Percentiles rank a stretch among this genome's conserved stretches.
These are phyloP conservation scores for Epizoanthus ramosus DNA, from an alignment of 92 coral and sea anemone genomes.

Conservation along the genomic window DNA sequence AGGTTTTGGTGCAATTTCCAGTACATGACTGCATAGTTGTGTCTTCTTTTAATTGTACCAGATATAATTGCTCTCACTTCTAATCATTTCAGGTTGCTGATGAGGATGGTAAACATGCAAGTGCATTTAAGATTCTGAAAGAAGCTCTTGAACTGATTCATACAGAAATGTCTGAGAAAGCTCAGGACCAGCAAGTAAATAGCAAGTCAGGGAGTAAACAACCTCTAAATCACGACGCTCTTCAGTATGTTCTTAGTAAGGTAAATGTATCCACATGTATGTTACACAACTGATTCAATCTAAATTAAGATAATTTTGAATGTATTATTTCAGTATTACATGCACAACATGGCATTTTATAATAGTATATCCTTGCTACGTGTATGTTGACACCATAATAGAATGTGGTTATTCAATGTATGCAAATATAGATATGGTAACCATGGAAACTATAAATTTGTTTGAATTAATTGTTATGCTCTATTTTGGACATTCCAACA, in stretches of 20 bases:
- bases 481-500: too few relatives aligned
- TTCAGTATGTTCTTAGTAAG: constrained; percentile 35
- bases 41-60: too few relatives aligned
- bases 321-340: neutral
- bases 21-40: too few relatives aligned
- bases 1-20: too few relatives aligned
- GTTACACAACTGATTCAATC: neutral
- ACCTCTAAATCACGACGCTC: constrained; percentile 5
- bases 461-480: too few relatives aligned
- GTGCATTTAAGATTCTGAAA: constrained; percentile 16
- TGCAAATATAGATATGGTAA: too few relatives aligned
- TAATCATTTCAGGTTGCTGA: constrained; percentile 12
- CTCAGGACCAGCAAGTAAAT: constrained; percentile 7
- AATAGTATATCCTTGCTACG: too few relatives aligned
- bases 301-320: neutral
- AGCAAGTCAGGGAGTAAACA: neutral
- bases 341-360: too few relatives aligned
- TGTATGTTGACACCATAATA: too few relatives aligned
- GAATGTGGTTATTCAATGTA: too few relatives aligned
- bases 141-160: constrained; percentile 36
- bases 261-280: neutral
- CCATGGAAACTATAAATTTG: too few relatives aligned
- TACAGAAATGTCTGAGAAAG: constrained; percentile 10
- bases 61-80: too few relatives aligned
- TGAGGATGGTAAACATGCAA: constrained; percentile 2